Percentiles rank a stretch among this genome's conserved stretches.
Conservation (phyloP, 2,797 vertebrate genomes). For the Cuniculus paca region DNA sequence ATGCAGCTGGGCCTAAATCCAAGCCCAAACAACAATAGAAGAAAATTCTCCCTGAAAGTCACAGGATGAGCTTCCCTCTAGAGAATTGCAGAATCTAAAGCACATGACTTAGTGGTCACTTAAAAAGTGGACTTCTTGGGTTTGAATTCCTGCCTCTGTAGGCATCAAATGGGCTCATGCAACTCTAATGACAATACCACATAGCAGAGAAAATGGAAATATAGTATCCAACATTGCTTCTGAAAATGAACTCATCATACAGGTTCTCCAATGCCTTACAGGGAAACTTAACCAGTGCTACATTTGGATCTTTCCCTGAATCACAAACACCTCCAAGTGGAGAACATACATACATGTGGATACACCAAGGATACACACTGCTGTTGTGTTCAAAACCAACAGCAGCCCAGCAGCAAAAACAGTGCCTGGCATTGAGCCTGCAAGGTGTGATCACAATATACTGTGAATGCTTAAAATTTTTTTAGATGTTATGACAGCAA, state of each 20-base stretch:
- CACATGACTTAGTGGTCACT: neutral
- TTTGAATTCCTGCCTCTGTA: neutral
- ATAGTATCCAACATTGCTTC: neutral
- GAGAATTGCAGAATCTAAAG: neutral
- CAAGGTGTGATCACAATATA: neutral
- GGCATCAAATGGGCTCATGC: neutral
- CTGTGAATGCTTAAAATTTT: neutral
- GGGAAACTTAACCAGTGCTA: neutral
- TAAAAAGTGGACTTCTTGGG: neutral
- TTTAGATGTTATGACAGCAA: neutral
- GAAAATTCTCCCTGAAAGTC: neutral
- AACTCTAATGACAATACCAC: neutral
- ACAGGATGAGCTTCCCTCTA: neutral
- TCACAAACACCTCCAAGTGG: neutral
- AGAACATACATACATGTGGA: fast-evolving
- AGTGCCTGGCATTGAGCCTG: neutral
- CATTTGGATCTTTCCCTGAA: neutral
- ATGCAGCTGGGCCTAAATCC: neutral
- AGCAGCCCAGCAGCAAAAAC: neutral
- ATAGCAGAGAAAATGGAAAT: neutral
- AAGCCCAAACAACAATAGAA: neutral
- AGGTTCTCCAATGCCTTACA: neutral
- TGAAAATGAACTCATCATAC: neutral
- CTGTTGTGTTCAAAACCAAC: neutral
- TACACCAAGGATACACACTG: neutral